phyloP scores from a whole-genome alignment of 1,140 invertebrate genomes.

The Temnothorax curvispinosus region DNA sequence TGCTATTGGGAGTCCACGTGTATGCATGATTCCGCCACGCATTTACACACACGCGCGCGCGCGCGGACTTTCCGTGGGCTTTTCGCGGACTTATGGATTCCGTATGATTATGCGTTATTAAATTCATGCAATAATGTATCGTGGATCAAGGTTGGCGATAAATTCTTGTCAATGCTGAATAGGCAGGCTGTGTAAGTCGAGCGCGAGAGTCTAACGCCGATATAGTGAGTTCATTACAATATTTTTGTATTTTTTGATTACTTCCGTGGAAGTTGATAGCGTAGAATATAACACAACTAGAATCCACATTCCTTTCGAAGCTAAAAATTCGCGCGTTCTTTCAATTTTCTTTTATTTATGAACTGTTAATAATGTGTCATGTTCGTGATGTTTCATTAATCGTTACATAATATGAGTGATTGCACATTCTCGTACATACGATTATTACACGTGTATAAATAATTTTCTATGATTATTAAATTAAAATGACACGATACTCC shows the following conservation, averaged over 20 bases:
- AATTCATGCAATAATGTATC: constrained; percentile 27
- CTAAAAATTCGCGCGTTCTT: background rate
- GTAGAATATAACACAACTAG: background rate
- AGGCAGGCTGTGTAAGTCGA: background rate
- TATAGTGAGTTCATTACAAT: background rate
- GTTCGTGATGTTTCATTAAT: background rate
- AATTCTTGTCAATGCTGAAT: constrained; percentile 8
- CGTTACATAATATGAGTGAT: background rate
- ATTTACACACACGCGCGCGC: background rate
- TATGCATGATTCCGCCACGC: constrained; percentile 42
- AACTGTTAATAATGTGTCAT: background rate
- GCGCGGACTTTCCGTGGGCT: background rate
- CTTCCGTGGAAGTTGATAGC: background rate
- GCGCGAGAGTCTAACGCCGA: background rate
- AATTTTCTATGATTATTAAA: constrained; percentile 14
- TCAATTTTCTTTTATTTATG: background rate
- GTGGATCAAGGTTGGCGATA: background rate
- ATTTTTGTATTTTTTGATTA: constrained; percentile 14
- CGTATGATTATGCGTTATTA: background rate
- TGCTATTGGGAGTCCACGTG: constrained; percentile 18
- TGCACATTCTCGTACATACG: background rate
- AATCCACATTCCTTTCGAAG: constrained; percentile 4
- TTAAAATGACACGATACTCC: background rate
- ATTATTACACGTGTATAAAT: background rate
- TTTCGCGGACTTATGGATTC: background rate